Conservation (phyloP, 2,113 vertebrate genomes). For the Nyctibius bracteatus region DNA sequence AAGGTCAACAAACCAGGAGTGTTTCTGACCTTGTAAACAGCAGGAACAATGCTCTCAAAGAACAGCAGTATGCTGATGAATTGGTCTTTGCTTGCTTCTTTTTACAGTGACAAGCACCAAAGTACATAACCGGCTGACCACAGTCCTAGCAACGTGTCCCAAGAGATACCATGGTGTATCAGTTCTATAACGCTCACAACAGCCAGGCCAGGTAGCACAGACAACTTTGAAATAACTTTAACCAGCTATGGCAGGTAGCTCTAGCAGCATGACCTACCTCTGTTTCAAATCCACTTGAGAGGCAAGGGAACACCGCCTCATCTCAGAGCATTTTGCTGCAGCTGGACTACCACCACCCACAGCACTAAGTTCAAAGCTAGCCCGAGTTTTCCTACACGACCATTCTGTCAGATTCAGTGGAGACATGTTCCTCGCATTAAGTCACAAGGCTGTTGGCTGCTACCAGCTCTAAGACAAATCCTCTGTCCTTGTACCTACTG, state of each 20-base stretch:
- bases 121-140: neutral
- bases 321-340: fast-evolving
- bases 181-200: neutral
- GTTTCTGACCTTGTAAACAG: neutral
- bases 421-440: neutral
- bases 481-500: neutral
- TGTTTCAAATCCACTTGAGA: neutral
- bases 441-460: neutral
- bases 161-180: fast-evolving
- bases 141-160: neutral
- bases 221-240: neutral
- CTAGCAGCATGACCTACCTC: neutral
- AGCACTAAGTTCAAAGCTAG: neutral
- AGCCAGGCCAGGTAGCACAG: neutral
- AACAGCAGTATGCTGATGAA: neutral
- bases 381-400: neutral
- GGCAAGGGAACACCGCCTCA: fast-evolving
- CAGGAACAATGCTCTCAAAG: neutral
- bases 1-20: neutral
- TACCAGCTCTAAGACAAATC: neutral
- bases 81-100: neutral
- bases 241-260: fast-evolving
- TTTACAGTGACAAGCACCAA: neutral
- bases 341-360: neutral
- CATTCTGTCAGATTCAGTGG: neutral